A percentile compares a stretch with the other conserved stretches of the same genome.
These are phyloP conservation scores for Okamejei kenojei DNA, from an alignment of 2,797 vertebrate genomes.

Conservation along the genomic window DNA sequence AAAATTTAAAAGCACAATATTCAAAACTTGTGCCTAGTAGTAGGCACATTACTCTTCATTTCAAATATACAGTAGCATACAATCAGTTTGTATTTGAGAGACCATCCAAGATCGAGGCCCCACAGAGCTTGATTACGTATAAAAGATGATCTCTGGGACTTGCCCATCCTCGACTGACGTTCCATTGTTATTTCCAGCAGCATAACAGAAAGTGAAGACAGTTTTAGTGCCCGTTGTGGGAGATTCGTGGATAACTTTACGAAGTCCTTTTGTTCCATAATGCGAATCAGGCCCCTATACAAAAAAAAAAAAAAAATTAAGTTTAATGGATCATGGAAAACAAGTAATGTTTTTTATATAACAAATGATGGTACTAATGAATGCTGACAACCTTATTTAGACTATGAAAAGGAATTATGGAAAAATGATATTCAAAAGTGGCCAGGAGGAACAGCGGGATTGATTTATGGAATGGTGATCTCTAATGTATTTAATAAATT, in stretches of 20 bases:
- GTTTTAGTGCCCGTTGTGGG: constrained; percentile 82
- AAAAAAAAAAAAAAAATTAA: not conserved
- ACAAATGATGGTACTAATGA: not conserved
- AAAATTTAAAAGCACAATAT: constrained; percentile 37
- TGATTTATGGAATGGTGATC: not conserved
- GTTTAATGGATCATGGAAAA: not conserved
- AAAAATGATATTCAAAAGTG: not conserved
- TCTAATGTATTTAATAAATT: not conserved
- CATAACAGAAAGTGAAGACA: constrained; percentile 92
- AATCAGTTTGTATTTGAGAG: constrained; percentile 20
- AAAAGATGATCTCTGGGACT: constrained; percentile 97
- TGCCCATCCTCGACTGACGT: constrained; percentile 96
- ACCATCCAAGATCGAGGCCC: constrained; percentile 8
- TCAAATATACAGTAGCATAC: constrained; percentile 37
- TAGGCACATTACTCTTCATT: constrained; percentile 32
- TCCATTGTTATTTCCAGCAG: constrained; percentile 95
- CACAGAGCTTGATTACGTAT: constrained; percentile 64
- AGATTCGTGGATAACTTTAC: constrained; percentile 87
- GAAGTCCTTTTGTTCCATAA: constrained; percentile 94
- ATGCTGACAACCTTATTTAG: not conserved
- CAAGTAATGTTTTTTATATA: not conserved
- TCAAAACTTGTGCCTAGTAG: constrained; percentile 28
- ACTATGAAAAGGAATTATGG: not conserved
- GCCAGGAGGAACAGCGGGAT: not conserved
- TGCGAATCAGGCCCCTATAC: constrained; percentile 89